A percentile compares a stretch with the other conserved stretches of the same genome.
Evolutionary conservation across 64 coral and sea anemone species (phyloP).

Genomic region (Exaiptasia diaphana): DNA sequence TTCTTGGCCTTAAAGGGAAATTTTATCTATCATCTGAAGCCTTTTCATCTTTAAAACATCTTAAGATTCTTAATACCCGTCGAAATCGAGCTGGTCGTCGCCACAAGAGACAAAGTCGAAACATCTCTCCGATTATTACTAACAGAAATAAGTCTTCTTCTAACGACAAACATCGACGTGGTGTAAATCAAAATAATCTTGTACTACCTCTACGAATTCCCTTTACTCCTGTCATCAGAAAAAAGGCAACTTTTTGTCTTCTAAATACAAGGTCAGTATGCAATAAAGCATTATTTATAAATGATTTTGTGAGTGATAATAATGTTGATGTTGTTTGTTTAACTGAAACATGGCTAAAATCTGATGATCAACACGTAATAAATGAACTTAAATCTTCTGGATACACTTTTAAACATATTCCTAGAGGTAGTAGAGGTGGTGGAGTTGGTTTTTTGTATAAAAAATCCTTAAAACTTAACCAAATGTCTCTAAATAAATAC

Average conservation of each 20-base stretch:
- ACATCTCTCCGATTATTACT: neutral
- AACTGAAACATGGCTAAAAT: conserved; percentile 8
- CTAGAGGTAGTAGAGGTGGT: neutral
- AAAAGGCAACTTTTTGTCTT: neutral
- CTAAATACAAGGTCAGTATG: conserved; percentile 22
- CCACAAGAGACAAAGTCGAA: neutral
- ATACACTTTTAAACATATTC: too few relatives aligned
- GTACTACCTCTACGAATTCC: neutral
- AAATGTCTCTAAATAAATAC: neutral
- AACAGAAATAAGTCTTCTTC: neutral
- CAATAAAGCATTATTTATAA: neutral
- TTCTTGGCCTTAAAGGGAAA: conserved; percentile 4
- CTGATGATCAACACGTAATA: conserved; percentile 4
- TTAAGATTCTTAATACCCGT: conserved; percentile 2
- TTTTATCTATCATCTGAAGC: conserved; percentile 3
- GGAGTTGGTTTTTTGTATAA: conserved; percentile 7
- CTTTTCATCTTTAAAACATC: conserved; percentile 4
- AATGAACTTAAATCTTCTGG: too few relatives aligned
- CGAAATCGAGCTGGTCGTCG: conserved; percentile 1
- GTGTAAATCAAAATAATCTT: neutral
- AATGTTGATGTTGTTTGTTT: neutral
- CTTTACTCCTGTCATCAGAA: neutral
- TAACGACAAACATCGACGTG: neutral
- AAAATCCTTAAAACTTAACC: neutral
- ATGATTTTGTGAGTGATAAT: neutral